Evolutionary conservation across 2,113 vertebrate species (phyloP), one percentile per base, ranked within the genome.

Genomic region (Phainopepla nitens): DNA sequence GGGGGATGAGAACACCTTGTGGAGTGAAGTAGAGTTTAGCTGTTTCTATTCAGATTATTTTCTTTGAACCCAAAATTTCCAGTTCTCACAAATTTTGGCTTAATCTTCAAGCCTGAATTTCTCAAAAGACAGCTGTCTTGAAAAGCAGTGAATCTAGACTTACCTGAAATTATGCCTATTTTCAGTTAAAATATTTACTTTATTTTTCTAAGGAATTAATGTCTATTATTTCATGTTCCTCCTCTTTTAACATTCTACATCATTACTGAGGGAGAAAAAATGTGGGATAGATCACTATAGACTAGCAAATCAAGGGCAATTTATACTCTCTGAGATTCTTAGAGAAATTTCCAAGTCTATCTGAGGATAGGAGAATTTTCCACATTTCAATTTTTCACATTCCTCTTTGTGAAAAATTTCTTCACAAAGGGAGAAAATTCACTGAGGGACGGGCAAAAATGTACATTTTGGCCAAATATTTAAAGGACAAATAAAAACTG

Each of bases 381-480:
- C 15, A 20, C 8, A 27, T 36, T 65, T 54, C 8, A 73, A 9
- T 49, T 56, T 73, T 49, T 27, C 35, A 41, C 19, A n/a, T 47
- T 68, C 27, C 22, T 39, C n/a, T 64, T 41, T 6, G 28, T 28
- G 19, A 73, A 65, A 79, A 56, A 16, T 12, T 77, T 76, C 19
- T 65, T 65, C n/a, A 53, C 22, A 27, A 49, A 62, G 35, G 77
- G 9, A 65, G 11, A 73, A 78, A 47, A 86, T 16, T 28, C 35
- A 13, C 5, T 28, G 24, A 1, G 6, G 7, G 3, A 45, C 35
- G 4, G 10, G 3, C 3, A 6, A 27, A 53, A 91, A 18, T 7
- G 36, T 87, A 19, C 4, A 83, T 9, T 19, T 58, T 44, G 2
- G 61, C 2, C 51, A 76, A 45, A 91, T 64, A 71, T 29, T 22